phyloP scores from a whole-genome alignment of 2,888 invertebrate genomes.

The Acrobeloides nanus region DNA sequence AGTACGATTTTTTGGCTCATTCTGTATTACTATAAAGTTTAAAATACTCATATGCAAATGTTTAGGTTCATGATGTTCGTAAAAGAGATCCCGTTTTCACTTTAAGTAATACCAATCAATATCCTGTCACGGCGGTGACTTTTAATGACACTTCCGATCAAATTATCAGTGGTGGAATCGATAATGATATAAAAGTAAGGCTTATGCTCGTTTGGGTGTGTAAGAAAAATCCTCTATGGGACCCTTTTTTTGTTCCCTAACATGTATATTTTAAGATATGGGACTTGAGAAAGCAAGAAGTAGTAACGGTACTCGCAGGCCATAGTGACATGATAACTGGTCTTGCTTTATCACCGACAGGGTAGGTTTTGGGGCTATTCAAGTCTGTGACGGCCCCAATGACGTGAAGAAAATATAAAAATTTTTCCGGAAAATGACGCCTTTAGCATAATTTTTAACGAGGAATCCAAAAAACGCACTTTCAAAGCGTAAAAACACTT shows the following conservation, averaged over 20 bases:
- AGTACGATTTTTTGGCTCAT: too few species aligned
- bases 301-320: constrained; percentile 73
- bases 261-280: constrained; percentile 63
- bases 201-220: not conserved
- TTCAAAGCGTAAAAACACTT: too few species aligned
- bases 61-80: constrained; percentile 70
- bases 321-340: constrained; percentile 92
- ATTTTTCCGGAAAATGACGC: too few species aligned
- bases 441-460: too few species aligned
- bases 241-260: not conserved
- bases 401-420: too few species aligned
- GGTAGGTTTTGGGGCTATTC: too few species aligned
- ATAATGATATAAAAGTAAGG: constrained; percentile 79
- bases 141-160: constrained; percentile 94
- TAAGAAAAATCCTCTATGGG: not conserved
- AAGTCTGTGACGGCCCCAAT: too few species aligned
- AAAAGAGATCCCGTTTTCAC: constrained; percentile 69
- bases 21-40: too few species aligned
- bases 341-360: constrained; percentile 68
- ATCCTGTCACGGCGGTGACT: constrained; percentile 70
- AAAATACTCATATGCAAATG: constrained; percentile 10
- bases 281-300: constrained; percentile 83
- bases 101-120: constrained; percentile 57
- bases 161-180: constrained; percentile 86
- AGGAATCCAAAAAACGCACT: too few species aligned